phyloP scores from a whole-genome alignment of 2,797 vertebrate genomes.

The Sebastes paucispinis region DNA sequence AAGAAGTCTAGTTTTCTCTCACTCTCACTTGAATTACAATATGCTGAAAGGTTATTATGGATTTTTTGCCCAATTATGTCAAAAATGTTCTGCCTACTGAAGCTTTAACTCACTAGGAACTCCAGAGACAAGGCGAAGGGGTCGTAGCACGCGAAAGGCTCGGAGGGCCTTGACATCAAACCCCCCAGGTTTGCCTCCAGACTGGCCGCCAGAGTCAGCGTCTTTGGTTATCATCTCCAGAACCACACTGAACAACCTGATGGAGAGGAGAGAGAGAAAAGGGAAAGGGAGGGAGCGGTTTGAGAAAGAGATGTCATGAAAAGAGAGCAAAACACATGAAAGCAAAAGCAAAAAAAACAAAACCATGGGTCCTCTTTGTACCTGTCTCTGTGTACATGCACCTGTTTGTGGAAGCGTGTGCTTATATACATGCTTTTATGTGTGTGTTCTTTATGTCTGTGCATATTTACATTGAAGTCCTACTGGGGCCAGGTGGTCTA shows the following conservation, averaged over 20 bases:
- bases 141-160: conserved; percentile 95
- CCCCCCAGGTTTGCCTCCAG: conserved; percentile 93
- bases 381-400: not conserved
- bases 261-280: conserved; percentile 22
- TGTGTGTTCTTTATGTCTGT: conserved; percentile 23
- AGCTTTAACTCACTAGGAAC: conserved; percentile 93
- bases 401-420: conserved; percentile 2
- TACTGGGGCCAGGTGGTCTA: conserved; percentile 26
- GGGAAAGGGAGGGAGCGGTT: not conserved
- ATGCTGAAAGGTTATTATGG: no score
- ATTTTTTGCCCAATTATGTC: no score
- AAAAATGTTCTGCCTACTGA: no score
- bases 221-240: conserved; percentile 98
- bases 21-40: no score
- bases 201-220: conserved; percentile 84
- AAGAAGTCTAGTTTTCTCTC: no score
- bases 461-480: conserved; percentile 49
- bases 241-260: conserved; percentile 97
- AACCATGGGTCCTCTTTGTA: conserved; percentile 18
- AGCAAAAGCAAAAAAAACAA: conserved; percentile 16
- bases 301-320: not conserved
- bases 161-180: conserved; percentile 98
- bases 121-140: conserved; percentile 98
- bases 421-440: not conserved
- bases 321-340: conserved; percentile 3